Percentiles rank a stretch among this genome's conserved stretches.
Conservation (phyloP, 35 echinoderm and acorn worm species). For the Apostichopus californicus region DNA sequence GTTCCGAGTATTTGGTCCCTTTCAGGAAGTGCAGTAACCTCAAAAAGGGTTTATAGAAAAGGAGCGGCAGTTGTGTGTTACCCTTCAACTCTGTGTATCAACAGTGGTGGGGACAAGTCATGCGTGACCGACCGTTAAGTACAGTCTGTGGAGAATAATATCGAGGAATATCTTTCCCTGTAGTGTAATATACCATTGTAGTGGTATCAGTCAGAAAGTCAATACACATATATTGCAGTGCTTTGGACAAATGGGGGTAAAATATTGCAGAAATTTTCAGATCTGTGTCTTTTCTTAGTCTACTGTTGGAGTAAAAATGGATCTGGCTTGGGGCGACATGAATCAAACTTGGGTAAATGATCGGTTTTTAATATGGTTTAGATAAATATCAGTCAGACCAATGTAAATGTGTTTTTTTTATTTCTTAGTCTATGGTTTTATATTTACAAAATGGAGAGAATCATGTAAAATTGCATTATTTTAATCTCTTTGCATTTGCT, state of each 20-base stretch:
- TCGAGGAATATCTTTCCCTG: background rate
- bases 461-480: too few species aligned
- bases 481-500: too few species aligned
- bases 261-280: too few species aligned
- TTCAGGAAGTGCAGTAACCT: slow-evolving; percentile 45
- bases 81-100: background rate
- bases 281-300: too few species aligned
- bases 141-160: background rate
- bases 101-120: background rate
- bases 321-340: slow-evolving; percentile 25
- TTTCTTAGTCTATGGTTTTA: too few species aligned
- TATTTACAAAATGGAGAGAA: too few species aligned
- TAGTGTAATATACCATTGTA: background rate
- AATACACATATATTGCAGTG: background rate
- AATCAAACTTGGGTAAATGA: slow-evolving; percentile 26
- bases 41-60: background rate
- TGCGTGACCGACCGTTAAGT: background rate
- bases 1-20: background rate
- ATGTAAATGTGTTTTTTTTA: too few species aligned
- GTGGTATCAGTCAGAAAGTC: background rate
- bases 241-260: background rate
- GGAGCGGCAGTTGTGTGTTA: background rate
- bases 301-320: background rate
- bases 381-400: too few species aligned
- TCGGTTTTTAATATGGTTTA: background rate